Evolutionary conservation across 2,797 vertebrate species (phyloP).

Genomic region (Furcifer pardalis): DNA sequence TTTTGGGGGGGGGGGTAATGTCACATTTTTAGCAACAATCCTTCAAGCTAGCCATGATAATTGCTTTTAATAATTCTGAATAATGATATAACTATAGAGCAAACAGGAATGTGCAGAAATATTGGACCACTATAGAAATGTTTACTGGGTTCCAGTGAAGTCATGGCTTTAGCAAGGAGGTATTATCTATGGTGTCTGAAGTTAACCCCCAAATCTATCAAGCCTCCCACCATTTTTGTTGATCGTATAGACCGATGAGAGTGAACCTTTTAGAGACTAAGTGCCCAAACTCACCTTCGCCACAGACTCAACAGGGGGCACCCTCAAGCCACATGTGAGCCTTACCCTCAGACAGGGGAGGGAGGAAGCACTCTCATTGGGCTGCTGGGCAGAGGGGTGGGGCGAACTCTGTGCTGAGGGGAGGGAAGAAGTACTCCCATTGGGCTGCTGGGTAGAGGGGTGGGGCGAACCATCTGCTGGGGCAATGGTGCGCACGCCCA

Average conservation of each 20-base stretch:
- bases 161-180: neutral
- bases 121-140: neutral
- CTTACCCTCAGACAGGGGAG: too few species aligned
- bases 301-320: too few species aligned
- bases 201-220: neutral
- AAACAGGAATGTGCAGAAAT: neutral
- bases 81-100: neutral
- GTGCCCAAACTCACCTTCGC: too few species aligned
- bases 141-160: neutral
- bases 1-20: neutral
- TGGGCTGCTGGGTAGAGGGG: too few species aligned
- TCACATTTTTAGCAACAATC: rapidly evolving
- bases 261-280: too few species aligned
- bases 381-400: too few species aligned
- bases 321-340: too few species aligned
- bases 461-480: too few species aligned
- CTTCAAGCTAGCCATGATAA: constrained; percentile 5
- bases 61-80: neutral
- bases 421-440: too few species aligned
- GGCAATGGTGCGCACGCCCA: too few species aligned
- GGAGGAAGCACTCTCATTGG: too few species aligned
- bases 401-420: too few species aligned
- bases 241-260: neutral
- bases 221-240: neutral
- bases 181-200: neutral